Percentiles rank a stretch among this genome's conserved stretches.
Conservation (phyloP, 1,140 invertebrate genomes). For the Trichoplusia ni region DNA sequence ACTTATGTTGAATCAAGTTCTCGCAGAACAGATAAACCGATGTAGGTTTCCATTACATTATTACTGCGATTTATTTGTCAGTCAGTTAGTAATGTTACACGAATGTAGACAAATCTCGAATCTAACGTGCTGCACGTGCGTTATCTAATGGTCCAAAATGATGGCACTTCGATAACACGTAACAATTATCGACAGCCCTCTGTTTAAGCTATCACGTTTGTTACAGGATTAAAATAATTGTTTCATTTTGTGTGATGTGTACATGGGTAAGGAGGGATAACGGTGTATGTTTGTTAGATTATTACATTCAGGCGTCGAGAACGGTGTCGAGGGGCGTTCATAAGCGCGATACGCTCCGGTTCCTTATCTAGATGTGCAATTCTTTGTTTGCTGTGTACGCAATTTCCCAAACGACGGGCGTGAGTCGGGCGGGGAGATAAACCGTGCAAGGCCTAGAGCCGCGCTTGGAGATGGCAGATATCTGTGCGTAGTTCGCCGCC, state of each 20-base stretch:
- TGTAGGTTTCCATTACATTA: not conserved
- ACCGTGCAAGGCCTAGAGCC: slow-evolving; percentile 50
- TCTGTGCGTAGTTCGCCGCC: slow-evolving; percentile 39
- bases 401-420: slow-evolving; percentile 64
- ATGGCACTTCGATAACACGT: slow-evolving; percentile 5
- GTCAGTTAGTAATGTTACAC: not conserved
- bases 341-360: slow-evolving; percentile 57
- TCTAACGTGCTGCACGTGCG: not conserved
- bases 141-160: slow-evolving; percentile 4
- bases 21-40: not conserved
- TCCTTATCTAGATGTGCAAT: slow-evolving; percentile 67
- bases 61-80: not conserved
- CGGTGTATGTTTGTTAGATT: slow-evolving; percentile 33
- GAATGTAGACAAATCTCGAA: slow-evolving; percentile 7
- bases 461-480: slow-evolving; percentile 64
- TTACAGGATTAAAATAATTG: not conserved
- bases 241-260: not conserved
- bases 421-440: slow-evolving; percentile 54
- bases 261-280: slow-evolving; percentile 28
- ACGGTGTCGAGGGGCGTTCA: slow-evolving; percentile 43
- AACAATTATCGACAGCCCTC: slow-evolving; percentile 1
- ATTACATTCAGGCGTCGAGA: slow-evolving; percentile 30
- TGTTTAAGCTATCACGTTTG: not conserved
- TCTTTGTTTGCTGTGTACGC: slow-evolving; percentile 75
- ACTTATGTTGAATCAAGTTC: slow-evolving; percentile 23